Evolutionary conservation across 2,888 invertebrate species (phyloP), one percentile per base, ranked within the genome.

Genomic region (Enchytraeus crypticus): DNA sequence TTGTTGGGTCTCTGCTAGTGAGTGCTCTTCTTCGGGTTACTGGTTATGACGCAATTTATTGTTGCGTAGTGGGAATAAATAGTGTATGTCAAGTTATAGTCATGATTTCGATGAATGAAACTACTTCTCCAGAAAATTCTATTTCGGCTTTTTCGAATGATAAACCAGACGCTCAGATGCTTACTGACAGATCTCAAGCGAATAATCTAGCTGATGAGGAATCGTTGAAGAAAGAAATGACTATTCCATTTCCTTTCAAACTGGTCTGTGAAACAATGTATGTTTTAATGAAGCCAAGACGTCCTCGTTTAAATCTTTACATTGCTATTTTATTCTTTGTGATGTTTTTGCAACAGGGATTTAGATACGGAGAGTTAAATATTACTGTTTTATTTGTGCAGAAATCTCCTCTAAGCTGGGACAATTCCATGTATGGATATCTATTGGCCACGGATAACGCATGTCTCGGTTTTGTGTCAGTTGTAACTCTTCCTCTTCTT

Each of bases 341-440:
- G 1, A 70, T 75, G 21, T 57, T 75, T 11, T 45, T 71, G 23
- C 65, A 64, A 18, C 65, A 75, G 61, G 66, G 71, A 5, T 74
- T 74, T 55, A 76, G 77, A 59, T 73, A 75, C 0, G 78, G 78
- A 1, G 77, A 78, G 60, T 71, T 72, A 57, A 77, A 78, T 62
- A 70, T 76, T 4, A 77, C 76, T 0, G 68, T 78, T 32, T 66
- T 78, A 26, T 75, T 73, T 63, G 75, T 77, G 1, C 67, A 72
- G 57, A 69, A 71, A 27, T 59, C 68, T 18, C 78, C 78, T 0
- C 64, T 78, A 5, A 69, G 65, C 64, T 78, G 78, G 78, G 65
- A 65, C 5, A 69, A 72, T 56, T 71, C 74, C 0, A 30, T 64
- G 49, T 78, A 78, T 60, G 77, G 77, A 5, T 78, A 76, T 59